Base-by-base conservation (phyloP, 2,797 vertebrate genomes). In the Tenualosa thibaudeaui region DNA sequence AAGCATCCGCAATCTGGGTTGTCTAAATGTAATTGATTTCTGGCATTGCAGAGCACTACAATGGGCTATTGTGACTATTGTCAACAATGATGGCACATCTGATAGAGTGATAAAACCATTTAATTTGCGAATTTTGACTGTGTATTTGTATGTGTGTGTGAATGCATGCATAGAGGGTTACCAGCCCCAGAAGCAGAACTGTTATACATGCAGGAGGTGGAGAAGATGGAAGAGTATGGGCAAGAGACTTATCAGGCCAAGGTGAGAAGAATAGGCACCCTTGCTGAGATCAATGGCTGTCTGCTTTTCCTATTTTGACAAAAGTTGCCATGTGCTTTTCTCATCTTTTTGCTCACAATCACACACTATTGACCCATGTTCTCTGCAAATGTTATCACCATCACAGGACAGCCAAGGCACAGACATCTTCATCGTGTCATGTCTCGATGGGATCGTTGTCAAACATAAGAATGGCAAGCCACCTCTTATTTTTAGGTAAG, bases 131-230 rank as follows among this genome's bases (percentile, higher is more conserved):
- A 31, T 68, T 5, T 10, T 68, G 37, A 56, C 37, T 83, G n/a
- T 84, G 1, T 49, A 15, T 60, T 50, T 43, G 54, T 71, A 3
- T 83, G n/a, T 84, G 1, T 49, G n/a, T 60, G 58, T 84, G 22
- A 86, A n/a, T 51, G 1, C 58, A 54, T 46, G 56, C 65, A 3
- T 89, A 99, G 98, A 92, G 98, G 98, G 65, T 95, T 99, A 90
- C 92, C 96, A 19, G 96, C 97, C 19, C 96, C 98, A 5, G 98
- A 99, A 81, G 98, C 98, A 0, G 98, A 99, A 91, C 96, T 97
- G 95, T 91, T 99, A 53, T 99, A 99, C 93, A 99, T 99, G 97
- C 98, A 99, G 93, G 98, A 99, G 90, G 97, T 99, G 81, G 98
- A 99, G 93, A 96, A 97, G 89, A 97, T 98, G 96, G 98, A 99